These are phyloP conservation scores for Xylota sylvarum DNA, from an alignment of 2,888 invertebrate genomes.

Conservation along the genomic window DNA sequence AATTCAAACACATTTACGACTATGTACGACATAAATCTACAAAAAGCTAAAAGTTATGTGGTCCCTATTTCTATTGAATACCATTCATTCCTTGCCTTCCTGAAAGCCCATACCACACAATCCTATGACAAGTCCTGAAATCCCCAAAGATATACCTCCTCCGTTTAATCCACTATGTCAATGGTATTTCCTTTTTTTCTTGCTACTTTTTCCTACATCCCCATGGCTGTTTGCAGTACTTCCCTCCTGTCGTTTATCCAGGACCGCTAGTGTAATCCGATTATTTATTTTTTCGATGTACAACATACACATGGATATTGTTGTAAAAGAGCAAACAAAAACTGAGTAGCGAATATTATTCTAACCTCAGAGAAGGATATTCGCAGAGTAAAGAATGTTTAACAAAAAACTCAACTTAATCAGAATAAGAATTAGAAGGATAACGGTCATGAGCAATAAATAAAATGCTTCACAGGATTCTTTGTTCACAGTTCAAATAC, in stretches of 20 bases:
- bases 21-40: conserved; percentile 46
- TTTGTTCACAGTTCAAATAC: conserved; percentile 36
- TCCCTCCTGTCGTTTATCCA: conserved; percentile 8
- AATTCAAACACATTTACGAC: neutral
- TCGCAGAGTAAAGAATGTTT: conserved; percentile 2
- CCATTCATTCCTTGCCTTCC: neutral
- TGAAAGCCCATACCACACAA: neutral
- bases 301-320: conserved; percentile 36
- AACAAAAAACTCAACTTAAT: conserved; percentile 35
- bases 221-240: conserved; percentile 16
- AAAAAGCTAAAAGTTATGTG: conserved; percentile 22
- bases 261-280: conserved; percentile 30
- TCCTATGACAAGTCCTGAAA: conserved; percentile 11
- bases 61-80: conserved; percentile 6
- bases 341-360: conserved; percentile 9
- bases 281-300: conserved; percentile 15
- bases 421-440: conserved; percentile 56
- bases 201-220: neutral
- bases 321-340: conserved; percentile 18
- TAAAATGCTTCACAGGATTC: conserved; percentile 45
- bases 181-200: conserved; percentile 21
- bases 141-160: conserved; percentile 35
- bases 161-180: conserved; percentile 41
- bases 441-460: conserved; percentile 46
- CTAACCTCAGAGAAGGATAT: conserved; percentile 25